phyloP scores from a whole-genome alignment of 2,797 vertebrate species.

The Rachycentron canadum region DNA sequence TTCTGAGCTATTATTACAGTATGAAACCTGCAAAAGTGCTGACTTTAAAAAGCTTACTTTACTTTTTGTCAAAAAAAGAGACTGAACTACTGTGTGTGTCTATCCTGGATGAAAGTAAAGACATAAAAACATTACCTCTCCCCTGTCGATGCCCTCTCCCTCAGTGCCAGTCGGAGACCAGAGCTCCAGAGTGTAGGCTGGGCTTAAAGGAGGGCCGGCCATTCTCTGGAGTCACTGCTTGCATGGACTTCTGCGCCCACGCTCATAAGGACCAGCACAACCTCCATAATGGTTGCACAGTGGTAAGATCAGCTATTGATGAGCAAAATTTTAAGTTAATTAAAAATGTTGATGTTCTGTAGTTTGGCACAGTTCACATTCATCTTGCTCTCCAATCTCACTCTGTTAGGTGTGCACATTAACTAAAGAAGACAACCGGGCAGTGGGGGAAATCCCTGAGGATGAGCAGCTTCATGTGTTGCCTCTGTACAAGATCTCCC shows the following conservation, averaged over 20 bases:
- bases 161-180: conserved; percentile 91
- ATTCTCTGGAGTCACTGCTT: conserved; percentile 97
- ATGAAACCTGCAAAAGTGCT: not conserved
- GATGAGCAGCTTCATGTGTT: conserved; percentile 98
- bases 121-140: not conserved
- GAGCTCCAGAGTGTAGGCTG: conserved; percentile 93
- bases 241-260: conserved; percentile 99
- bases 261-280: conserved; percentile 99
- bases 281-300: conserved; percentile 97
- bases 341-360: not conserved
- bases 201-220: conserved; percentile 95
- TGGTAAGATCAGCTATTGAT: conserved; percentile 86
- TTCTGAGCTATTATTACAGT: not conserved
- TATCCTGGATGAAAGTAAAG: not conserved
- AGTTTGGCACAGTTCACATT: not conserved
- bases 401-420: conserved; percentile 94
- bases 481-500: conserved; percentile 94
- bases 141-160: conserved; percentile 16
- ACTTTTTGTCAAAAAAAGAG: not conserved
- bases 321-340: no score
- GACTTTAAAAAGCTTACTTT: no score
- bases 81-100: not conserved
- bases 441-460: conserved; percentile 90
- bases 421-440: conserved; percentile 98
- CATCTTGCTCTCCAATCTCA: not conserved